A percentile compares a stretch with the other conserved stretches of the same genome.
These are phyloP conservation scores for Elgaria multicarinata DNA, from an alignment of 2,113 vertebrate species.

Conservation along the genomic window DNA sequence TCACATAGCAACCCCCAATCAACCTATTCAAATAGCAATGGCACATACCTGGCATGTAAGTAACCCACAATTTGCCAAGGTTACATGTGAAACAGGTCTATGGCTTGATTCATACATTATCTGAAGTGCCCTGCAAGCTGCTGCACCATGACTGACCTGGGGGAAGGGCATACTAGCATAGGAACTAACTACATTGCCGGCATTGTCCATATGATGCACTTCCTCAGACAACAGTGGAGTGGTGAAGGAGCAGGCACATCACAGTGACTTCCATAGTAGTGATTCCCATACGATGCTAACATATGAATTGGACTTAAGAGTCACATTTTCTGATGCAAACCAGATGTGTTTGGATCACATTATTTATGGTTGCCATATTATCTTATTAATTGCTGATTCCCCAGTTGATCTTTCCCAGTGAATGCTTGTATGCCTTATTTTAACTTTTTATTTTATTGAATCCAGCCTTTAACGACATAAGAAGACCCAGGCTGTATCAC, in stretches of 20 bases:
- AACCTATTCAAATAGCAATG: too few species aligned
- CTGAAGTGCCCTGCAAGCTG: neutral
- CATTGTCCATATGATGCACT: neutral
- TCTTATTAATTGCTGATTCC: too few species aligned
- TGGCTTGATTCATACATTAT: neutral
- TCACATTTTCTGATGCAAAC: neutral
- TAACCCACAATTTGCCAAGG: too few species aligned
- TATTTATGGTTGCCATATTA: too few species aligned
- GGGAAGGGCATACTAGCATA: neutral
- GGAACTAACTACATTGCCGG: neutral
- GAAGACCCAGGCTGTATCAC: too few species aligned
- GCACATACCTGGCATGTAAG: too few species aligned
- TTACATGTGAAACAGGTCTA: neutral
- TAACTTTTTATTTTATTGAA: too few species aligned
- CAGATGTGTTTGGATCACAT: too few species aligned
- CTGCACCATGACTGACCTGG: neutral
- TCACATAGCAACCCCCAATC: too few species aligned
- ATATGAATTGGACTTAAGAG: neutral
- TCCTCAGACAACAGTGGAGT: neutral
- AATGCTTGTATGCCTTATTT: too few species aligned
- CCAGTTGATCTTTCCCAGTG: too few species aligned
- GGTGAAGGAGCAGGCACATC: neutral
- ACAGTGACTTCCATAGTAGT: neutral
- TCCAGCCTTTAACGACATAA: too few species aligned
- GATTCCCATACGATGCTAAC: neutral